phyloP scores from a whole-genome alignment of 2,888 invertebrate species.

The Erynnis tages region DNA sequence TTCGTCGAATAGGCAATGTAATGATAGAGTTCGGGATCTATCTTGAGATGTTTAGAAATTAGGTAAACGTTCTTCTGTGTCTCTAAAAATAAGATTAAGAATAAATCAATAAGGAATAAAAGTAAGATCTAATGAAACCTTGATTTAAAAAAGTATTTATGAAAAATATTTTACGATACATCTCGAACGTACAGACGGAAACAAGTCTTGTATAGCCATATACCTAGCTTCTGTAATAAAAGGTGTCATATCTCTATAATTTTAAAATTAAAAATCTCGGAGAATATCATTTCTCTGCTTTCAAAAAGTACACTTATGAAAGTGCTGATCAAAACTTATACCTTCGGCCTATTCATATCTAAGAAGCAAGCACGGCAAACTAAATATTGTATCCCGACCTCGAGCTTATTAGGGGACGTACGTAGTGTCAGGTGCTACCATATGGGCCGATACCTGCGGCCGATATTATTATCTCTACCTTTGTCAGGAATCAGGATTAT shows the following conservation, averaged over 20 bases:
- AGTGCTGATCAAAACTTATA: not conserved
- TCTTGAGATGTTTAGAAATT: slow-evolving; percentile 9
- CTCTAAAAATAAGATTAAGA: no score
- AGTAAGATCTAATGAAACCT: no score
- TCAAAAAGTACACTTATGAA: not conserved
- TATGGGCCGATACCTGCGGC: slow-evolving; percentile 57
- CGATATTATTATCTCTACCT: slow-evolving; percentile 45
- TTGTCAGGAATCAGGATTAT: slow-evolving; percentile 30
- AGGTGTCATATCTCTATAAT: no score
- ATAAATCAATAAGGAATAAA: no score
- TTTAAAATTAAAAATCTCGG: no score
- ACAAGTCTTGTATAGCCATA: no score
- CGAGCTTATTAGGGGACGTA: slow-evolving; percentile 39
- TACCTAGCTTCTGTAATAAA: no score
- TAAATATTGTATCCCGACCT: slow-evolving; percentile 31
- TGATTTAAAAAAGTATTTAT: no score
- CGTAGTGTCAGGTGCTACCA: slow-evolving; percentile 66
- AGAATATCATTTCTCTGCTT: no score
- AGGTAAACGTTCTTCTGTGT: no score
- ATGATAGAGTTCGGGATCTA: slow-evolving; percentile 36
- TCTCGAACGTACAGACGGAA: no score
- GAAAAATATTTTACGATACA: no score
- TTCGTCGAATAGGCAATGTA: slow-evolving; percentile 45
- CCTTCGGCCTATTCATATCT: not conserved
- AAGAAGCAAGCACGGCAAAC: slow-evolving; percentile 20